These are phyloP conservation scores for Bruchidius siliquastri DNA, from an alignment of 2,888 invertebrate genomes.

Conservation along the genomic window DNA sequence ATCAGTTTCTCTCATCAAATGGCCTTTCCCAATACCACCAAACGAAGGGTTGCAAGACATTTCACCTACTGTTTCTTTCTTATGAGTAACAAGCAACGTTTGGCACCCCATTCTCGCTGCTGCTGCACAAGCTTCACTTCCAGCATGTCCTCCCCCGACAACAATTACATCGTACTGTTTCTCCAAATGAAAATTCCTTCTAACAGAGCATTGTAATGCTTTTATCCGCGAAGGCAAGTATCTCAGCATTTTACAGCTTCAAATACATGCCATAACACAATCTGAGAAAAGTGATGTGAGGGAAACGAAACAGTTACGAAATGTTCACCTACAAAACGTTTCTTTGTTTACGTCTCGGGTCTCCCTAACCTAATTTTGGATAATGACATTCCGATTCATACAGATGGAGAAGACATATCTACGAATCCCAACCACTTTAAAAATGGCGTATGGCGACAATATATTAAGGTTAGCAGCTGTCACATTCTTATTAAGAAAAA, in stretches of 20 bases:
- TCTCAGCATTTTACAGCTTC: background rate
- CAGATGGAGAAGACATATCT: too few relatives aligned
- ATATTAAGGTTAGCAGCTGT: too few relatives aligned
- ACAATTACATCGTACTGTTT: slow-evolving; percentile 67
- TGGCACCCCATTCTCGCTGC: slow-evolving; percentile 76
- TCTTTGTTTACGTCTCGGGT: background rate
- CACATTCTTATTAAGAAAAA: too few relatives aligned
- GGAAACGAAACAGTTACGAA: background rate
- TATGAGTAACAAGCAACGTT: slow-evolving; percentile 79
- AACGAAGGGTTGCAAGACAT: slow-evolving; percentile 95
- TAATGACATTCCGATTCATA: too few relatives aligned
- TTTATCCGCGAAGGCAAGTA: background rate
- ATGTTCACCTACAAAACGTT: background rate
- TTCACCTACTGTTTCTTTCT: slow-evolving; percentile 78
- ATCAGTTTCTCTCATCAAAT: slow-evolving; percentile 81
- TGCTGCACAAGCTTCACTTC: slow-evolving; percentile 81
- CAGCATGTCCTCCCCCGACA: slow-evolving; percentile 89
- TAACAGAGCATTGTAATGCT: background rate
- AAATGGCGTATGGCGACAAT: too few relatives aligned
- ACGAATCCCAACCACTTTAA: too few relatives aligned
- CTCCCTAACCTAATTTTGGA: too few relatives aligned
- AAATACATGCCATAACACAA: background rate
- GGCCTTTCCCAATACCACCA: slow-evolving; percentile 89
- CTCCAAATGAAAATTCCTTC: slow-evolving; percentile 11
- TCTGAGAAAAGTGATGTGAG: background rate